Conservation (phyloP, 2,888 invertebrate species). For the Pseudolycoriella hygida region DNA sequence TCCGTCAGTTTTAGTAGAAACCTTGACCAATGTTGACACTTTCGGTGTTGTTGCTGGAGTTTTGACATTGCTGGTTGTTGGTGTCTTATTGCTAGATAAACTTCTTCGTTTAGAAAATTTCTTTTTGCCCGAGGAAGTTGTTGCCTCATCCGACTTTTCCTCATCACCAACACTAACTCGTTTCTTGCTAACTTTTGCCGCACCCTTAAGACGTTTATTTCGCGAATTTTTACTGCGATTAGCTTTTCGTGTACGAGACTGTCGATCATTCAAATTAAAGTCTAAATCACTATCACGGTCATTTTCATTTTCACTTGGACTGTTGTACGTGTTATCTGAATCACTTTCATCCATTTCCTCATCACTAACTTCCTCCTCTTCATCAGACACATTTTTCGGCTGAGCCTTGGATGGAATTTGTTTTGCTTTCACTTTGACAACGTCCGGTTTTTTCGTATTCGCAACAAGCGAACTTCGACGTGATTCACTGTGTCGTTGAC, state of each 20-base stretch:
- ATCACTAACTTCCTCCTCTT: conserved; percentile 4
- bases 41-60: conserved; percentile 2
- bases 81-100: conserved; percentile 11
- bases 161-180: background rate
- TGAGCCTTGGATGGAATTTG: background rate
- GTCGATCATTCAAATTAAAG: conserved; percentile 37
- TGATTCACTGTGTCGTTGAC: background rate
- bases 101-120: conserved; percentile 2
- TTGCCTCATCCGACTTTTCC: background rate
- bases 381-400: conserved; percentile 11
- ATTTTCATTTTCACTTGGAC: conserved; percentile 33
- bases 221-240: background rate
- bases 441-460: background rate
- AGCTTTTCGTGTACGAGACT: conserved; percentile 6
- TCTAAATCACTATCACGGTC: conserved; percentile 42
- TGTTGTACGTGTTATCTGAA: conserved; percentile 31
- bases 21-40: conserved; percentile 11
- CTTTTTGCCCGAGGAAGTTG: background rate
- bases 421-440: background rate
- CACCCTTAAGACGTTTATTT: background rate
- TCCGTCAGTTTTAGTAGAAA: background rate
- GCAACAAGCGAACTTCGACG: background rate
- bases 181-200: background rate
- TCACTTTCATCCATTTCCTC: conserved; percentile 32
- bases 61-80: conserved; percentile 6